Evolutionary conservation across 2,113 vertebrate genomes (phyloP), one percentile per base, ranked within the genome.

Genomic region (Motacilla alba): DNA sequence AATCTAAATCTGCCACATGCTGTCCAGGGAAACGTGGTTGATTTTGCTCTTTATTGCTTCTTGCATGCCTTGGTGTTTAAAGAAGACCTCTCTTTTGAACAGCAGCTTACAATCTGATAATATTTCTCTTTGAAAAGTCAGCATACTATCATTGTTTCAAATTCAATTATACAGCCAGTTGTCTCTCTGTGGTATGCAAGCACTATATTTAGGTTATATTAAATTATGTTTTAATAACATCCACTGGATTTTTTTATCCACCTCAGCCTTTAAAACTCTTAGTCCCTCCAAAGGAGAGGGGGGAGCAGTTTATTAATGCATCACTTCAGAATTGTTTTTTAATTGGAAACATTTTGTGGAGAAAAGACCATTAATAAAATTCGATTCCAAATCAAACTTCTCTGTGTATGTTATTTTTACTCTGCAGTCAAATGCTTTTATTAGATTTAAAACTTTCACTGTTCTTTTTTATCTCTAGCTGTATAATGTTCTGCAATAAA

Each of bases 391-490:
- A 98, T 98, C 97, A 98, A 97, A 98, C 98, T 97, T 95, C 94
- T 97, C 97, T 95, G 91, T 97, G 97, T 97, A 97, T 98, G 97
- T 98, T 98, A 98, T 98, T 98, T 97, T 97, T 98, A 98, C 97
- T 98, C 97, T 86, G 87, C 97, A 98, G 97, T 98, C 98, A 98
- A 98, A 98, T 92, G 85, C 97, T 98, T 98, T 98, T 98, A 98
- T 98, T 98, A 98, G 98, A 98, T 98, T 98, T 98, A 98, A 98
- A 98, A 98, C 98, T 98, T 98, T 98, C 98, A 96, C 98, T 97
- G 90, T 97, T 97, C 97, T 97, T 96, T 98, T 98, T 98, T 98
- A 98, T 98, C 97, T 98, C 97, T 95, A 95, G 96, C 95, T 97
- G 95, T 98, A 97, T 98, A 98, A 97, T 97, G 98, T 98, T 98